Base-by-base conservation (phyloP, 1,140 invertebrate species). In the Myzus persicae region DNA sequence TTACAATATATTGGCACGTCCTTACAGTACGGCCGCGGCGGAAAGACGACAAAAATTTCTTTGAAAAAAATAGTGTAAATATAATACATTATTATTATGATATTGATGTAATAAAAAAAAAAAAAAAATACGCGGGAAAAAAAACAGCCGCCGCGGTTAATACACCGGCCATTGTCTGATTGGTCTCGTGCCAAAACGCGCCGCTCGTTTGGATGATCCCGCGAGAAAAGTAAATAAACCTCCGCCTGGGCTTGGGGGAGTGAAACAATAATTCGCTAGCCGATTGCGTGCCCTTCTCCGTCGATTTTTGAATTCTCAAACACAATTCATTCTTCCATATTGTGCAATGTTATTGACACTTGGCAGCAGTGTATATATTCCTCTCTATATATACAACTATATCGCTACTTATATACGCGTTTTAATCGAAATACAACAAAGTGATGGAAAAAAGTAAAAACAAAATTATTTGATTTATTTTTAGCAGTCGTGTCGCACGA, bases 171-270 rank as follows among this genome's bases (percentile, higher is more conserved):
- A 84, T 82, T 92, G 91, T 54, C 81, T 54, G 81, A 93, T 85
- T 93, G 91, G 76, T 38, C 91, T 67, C 91, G 81, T 93, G 91
- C 91, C 91, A 93, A 92, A 84, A 85, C 46, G 44, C 38, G 38
- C 3, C 20, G 48, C 67, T 24, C n/a, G 81, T 36, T 38, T 26
- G 91, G 26, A 51, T 85, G 26, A 51, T 93, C 81, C 81, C 91
- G 46, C 40, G 81, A 93, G 91, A 54, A 93, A 93, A 93, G 91
- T 51, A 51, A 93, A 93, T 85, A 93, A 51, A 54, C 81, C 46
- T 82, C 26, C 24, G 38, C 4, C 48, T 6, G 81, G 8, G 14
- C n/a, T 38, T 38, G 22, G 31, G 40, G 18, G 1, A 11, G 24
- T 85, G 31, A 54, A 54, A 85, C 18, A 93, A 85, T 40, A 42